These are phyloP conservation scores for Protophormia terraenovae DNA, from an alignment of 2,888 invertebrate species.

Conservation along the genomic window DNA sequence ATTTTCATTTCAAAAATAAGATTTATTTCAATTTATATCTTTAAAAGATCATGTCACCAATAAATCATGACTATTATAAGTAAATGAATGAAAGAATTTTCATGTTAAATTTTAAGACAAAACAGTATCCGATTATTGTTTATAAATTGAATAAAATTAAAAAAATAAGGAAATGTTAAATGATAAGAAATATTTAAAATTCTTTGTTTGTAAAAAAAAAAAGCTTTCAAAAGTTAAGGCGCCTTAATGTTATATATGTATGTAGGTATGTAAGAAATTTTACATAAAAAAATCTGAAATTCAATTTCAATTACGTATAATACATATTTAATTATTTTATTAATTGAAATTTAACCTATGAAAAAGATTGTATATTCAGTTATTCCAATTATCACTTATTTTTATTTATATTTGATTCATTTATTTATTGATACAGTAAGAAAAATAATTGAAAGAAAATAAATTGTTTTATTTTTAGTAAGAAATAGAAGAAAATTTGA, in stretches of 20 bases:
- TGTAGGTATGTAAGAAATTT: no score
- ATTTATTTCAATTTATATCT: slow-evolving; percentile 47
- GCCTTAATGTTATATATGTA: not conserved
- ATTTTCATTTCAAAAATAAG: slow-evolving; percentile 20
- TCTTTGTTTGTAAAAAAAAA: not conserved
- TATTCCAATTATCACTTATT: no score
- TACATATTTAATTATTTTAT: no score
- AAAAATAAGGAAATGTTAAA: not conserved
- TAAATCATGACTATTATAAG: slow-evolving; percentile 44
- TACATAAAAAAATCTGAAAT: no score
- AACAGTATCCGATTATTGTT: not conserved
- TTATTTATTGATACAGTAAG: no score
- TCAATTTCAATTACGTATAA: no score
- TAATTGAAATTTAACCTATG: no score
- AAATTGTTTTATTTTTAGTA: no score
- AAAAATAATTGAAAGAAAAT: no score
- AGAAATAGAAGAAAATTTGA: no score
- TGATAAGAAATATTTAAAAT: not conserved
- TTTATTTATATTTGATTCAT: no score
- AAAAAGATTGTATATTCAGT: no score
- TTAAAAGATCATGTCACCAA: slow-evolving; percentile 56
- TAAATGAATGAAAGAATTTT: not conserved
- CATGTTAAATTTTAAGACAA: not conserved
- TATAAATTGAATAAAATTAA: not conserved
- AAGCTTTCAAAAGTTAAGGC: not conserved